A percentile compares a stretch with the other conserved stretches of the same genome.
Conservation (phyloP, 1,140 invertebrate genomes). For the Heliconius nattereri region DNA sequence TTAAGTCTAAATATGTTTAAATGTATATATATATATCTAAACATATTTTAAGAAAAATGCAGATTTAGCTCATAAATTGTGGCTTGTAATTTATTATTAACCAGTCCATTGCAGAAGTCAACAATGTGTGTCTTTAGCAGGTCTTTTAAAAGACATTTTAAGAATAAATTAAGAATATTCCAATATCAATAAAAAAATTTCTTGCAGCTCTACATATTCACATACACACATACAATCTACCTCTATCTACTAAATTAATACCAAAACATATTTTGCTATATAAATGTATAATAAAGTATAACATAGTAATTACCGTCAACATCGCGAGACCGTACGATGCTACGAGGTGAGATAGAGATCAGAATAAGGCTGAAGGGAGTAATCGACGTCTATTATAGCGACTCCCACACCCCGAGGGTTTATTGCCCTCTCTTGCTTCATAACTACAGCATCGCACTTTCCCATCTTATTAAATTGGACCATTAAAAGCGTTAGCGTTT, state of each 20-base stretch:
- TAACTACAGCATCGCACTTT: slow-evolving; percentile 33
- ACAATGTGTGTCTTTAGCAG: no score
- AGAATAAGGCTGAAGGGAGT: slow-evolving; percentile 48
- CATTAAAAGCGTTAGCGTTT: background rate
- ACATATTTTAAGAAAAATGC: no score
- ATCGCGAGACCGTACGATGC: background rate
- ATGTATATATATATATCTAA: no score
- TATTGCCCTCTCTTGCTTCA: slow-evolving; percentile 57
- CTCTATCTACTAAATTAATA: no score
- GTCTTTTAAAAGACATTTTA: no score
- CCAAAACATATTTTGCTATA: background rate
- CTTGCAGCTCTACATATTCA: no score
- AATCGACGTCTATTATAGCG: slow-evolving; percentile 63
- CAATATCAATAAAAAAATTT: no score
- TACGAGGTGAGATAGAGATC: slow-evolving; percentile 27
- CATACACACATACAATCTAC: no score
- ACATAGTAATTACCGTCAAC: background rate
- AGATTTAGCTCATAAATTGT: no score
- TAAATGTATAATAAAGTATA: background rate
- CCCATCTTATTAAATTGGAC: slow-evolving; percentile 21
- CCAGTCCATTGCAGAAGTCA: no score
- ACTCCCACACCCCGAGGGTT: slow-evolving; percentile 66
- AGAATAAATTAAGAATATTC: no score
- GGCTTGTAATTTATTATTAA: no score
- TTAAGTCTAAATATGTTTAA: background rate